A percentile compares a stretch with the other conserved stretches of the same genome.
Conservation (phyloP, 2,888 invertebrate genomes). For the Folsomia candida region DNA sequence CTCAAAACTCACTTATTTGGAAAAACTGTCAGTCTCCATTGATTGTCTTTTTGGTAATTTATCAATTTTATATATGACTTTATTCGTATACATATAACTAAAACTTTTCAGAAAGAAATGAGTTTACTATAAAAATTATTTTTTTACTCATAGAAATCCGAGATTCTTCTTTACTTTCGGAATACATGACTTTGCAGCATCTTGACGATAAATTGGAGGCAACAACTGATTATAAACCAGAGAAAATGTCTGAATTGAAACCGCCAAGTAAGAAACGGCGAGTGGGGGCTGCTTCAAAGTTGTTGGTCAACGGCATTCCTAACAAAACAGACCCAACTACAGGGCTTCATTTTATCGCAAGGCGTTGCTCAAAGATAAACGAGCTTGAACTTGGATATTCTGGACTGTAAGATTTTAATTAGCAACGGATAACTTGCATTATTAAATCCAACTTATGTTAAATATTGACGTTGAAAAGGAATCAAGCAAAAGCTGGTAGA, state of each 20-base stretch:
- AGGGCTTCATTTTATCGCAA: conserved; percentile 39
- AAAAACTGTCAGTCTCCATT: conserved; percentile 39
- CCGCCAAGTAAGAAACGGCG: conserved; percentile 24
- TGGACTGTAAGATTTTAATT: conserved; percentile 15
- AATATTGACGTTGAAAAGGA: no score
- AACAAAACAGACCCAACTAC: background rate
- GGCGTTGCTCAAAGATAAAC: conserved; percentile 29
- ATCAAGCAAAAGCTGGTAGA: no score
- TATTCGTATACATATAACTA: conserved; percentile 7
- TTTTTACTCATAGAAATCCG: conserved; percentile 34
- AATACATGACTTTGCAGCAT: conserved; percentile 11
- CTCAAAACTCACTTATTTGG: conserved; percentile 24
- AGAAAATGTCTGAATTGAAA: background rate
- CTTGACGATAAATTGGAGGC: conserved; percentile 11
- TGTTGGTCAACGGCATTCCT: conserved; percentile 2
- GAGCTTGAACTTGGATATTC: conserved; percentile 46
- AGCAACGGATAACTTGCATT: no score
- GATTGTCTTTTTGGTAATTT: conserved; percentile 38
- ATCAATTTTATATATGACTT: background rate
- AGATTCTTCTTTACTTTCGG: conserved; percentile 27
- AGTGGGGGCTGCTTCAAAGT: conserved; percentile 22
- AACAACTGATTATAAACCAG: background rate
- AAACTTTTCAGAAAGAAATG: background rate
- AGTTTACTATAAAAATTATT: background rate
- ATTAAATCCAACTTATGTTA: background rate